Percentiles rank a stretch among this genome's conserved stretches.
Evolutionary conservation across 2,888 invertebrate species (phyloP).

Genomic region (Lordiphosa fenestrarum): DNA sequence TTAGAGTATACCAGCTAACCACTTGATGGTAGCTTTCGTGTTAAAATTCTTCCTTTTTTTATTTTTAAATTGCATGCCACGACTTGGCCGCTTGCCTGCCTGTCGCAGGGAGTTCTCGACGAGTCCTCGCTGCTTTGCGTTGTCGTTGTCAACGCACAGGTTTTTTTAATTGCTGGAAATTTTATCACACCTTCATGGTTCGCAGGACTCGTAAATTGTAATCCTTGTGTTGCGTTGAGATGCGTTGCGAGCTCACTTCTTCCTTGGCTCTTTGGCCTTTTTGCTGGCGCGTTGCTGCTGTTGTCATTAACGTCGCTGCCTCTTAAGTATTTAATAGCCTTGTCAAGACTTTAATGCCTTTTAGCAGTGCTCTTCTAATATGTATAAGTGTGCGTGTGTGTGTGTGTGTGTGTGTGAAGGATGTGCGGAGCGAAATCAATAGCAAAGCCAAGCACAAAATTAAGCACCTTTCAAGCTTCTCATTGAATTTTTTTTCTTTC

Average conservation of each 20-base stretch:
- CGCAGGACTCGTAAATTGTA: constrained; percentile 74
- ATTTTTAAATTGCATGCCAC: constrained; percentile 60
- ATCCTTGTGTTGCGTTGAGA: constrained; percentile 57
- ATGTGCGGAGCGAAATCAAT: constrained; percentile 59
- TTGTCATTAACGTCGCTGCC: constrained; percentile 73
- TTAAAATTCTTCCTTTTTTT: constrained; percentile 41
- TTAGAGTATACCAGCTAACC: constrained; percentile 17
- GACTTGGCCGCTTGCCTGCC: constrained; percentile 20
- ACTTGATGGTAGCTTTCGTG: constrained; percentile 12
- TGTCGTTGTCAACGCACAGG: constrained; percentile 70
- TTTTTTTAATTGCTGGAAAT: constrained; percentile 74
- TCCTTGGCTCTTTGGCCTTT: constrained; percentile 36
- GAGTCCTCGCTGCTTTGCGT: constrained; percentile 24
- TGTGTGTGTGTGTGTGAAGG: constrained; percentile 3
- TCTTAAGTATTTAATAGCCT: constrained; percentile 76
- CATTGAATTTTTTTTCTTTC: constrained; percentile 2
- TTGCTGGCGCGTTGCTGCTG: constrained; percentile 40
- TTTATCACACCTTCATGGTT: constrained; percentile 75
- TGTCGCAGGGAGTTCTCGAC: constrained; percentile 37
- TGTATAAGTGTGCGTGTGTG: constrained; percentile 28
- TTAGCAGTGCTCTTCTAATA: constrained; percentile 62
- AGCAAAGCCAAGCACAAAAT: constrained; percentile 62
- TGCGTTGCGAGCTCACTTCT: constrained; percentile 25
- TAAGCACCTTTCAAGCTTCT: constrained; percentile 60
- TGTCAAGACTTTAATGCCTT: constrained; percentile 75